A percentile compares a stretch with the other conserved stretches of the same genome.
Evolutionary conservation across 2,797 vertebrate species (phyloP).

Genomic region (Crocodylus rhombifer): DNA sequence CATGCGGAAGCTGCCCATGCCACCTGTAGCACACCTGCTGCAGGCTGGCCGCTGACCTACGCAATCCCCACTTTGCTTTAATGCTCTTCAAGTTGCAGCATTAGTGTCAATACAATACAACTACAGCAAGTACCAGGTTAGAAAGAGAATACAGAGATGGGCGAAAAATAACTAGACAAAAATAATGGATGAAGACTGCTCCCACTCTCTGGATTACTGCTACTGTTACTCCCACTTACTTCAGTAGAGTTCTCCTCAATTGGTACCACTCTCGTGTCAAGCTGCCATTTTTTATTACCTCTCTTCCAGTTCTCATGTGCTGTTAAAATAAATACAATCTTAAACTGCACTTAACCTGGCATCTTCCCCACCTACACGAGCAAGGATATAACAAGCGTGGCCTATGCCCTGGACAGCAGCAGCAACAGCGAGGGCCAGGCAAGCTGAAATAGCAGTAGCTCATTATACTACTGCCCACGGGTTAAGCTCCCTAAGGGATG

Average conservation of each 20-base stretch:
- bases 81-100: background rate
- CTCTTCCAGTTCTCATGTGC: background rate
- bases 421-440: too few species aligned
- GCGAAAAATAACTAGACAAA: background rate
- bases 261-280: background rate
- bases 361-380: background rate
- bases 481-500: accelerated
- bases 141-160: background rate
- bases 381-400: too few species aligned
- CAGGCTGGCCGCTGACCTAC: background rate
- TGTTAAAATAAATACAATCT: background rate
- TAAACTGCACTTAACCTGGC: background rate
- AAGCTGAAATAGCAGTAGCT: too few species aligned
- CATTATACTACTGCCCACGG: background rate
- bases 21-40: too few species aligned
- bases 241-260: background rate
- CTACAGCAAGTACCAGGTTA: background rate
- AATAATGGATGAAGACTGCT: accelerated
- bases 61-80: background rate
- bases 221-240: background rate
- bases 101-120: background rate
- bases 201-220: background rate
- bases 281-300: background rate
- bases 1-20: too few species aligned
- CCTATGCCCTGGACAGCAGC: too few species aligned